Base-by-base conservation (phyloP, 2,888 invertebrate species). In the Cremastinae sp. region DNA sequence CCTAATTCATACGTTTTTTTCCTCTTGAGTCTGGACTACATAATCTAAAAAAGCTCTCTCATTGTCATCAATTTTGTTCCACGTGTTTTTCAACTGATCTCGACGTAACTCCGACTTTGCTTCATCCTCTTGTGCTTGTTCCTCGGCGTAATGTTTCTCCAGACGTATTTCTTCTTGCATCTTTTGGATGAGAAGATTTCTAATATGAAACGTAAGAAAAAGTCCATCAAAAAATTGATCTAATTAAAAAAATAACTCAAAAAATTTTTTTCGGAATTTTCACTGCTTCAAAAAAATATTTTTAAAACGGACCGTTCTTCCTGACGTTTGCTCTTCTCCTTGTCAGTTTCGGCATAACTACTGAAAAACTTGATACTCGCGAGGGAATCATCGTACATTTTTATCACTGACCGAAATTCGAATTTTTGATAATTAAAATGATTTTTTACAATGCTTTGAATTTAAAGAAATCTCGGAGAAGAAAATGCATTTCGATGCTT, bases 161-260 rank as follows among this genome's bases (percentile, higher is more conserved):
- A 74, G 18, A 2, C 80, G 83, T 53, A 89, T 86, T 55, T 88
- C 85, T 14, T 87, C 84, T 8, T 84, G 83, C 79, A 88, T 80
- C 18, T 87, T 84, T 68, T 84, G 80, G 20, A 88, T 83, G 74
- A 87, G 76, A 5, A 80, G 82, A 51, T 83, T 70, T 69, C 88
- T 88, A 62, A 1, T 9, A 14, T 5, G 18, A n/a, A n/a, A 62
- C 37, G 47, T n/a, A 49, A n/a, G 12, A 43, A 61, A 45, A 61
- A 16, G 10, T 5, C n/a, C 12, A 41, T 28, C 1, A 7, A 4
- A 45, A 2, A 22, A 22, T 16, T 53, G n/a, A n/a, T 22, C 10
- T 9, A 64, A 28, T 14, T 37, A 12, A 16, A 41, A 18, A n/a
- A n/a, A 43, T 18, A 49, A 9, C 20, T 10, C 51, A 16, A 18